A percentile compares a stretch with the other conserved stretches of the same genome.
These are phyloP conservation scores for Lacerta agilis DNA, from an alignment of 2,797 vertebrate species.

Conservation along the genomic window DNA sequence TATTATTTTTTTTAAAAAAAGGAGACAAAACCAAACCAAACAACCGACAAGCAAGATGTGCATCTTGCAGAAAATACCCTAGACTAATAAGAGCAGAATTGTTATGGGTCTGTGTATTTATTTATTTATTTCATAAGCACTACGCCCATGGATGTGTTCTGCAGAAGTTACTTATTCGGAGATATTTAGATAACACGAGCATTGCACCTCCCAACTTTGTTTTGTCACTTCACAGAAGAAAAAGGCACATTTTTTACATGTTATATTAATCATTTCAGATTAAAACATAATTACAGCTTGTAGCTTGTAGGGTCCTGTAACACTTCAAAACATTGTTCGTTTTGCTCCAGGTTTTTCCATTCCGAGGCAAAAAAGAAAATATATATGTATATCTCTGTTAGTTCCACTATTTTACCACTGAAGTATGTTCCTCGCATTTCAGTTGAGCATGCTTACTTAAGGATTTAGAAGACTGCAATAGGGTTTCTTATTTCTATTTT, in stretches of 20 bases:
- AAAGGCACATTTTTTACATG: slow-evolving; percentile 50
- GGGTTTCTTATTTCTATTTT: too few species aligned
- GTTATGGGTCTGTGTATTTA: slow-evolving; percentile 29
- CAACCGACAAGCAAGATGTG: slow-evolving; percentile 44
- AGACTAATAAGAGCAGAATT: slow-evolving; percentile 53
- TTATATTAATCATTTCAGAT: slow-evolving; percentile 37
- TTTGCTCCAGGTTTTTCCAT: slow-evolving; percentile 51
- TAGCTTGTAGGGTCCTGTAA: slow-evolving; percentile 49
- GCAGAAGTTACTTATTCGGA: slow-evolving; percentile 44
- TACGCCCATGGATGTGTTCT: slow-evolving; percentile 24
- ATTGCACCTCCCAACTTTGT: slow-evolving; percentile 44
- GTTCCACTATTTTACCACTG: slow-evolving; percentile 36
- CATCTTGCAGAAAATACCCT: slow-evolving; percentile 59
- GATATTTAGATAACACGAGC: slow-evolving; percentile 36
- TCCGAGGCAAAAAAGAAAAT: slow-evolving; percentile 38
- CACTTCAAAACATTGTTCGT: slow-evolving; percentile 66
- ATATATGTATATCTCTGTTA: background rate
- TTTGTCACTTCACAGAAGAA: slow-evolving; percentile 21
- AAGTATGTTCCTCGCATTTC: background rate
- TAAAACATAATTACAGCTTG: slow-evolving; percentile 49
- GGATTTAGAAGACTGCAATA: slow-evolving; percentile 31
- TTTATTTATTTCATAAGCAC: slow-evolving; percentile 42
- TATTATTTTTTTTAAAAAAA: background rate
- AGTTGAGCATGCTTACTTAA: slow-evolving; percentile 34
- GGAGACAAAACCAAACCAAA: slow-evolving; percentile 43